Percentiles rank a stretch among this genome's conserved stretches.
Evolutionary conservation across 2,797 vertebrate genomes (phyloP).

Genomic region (Momotus momota): DNA sequence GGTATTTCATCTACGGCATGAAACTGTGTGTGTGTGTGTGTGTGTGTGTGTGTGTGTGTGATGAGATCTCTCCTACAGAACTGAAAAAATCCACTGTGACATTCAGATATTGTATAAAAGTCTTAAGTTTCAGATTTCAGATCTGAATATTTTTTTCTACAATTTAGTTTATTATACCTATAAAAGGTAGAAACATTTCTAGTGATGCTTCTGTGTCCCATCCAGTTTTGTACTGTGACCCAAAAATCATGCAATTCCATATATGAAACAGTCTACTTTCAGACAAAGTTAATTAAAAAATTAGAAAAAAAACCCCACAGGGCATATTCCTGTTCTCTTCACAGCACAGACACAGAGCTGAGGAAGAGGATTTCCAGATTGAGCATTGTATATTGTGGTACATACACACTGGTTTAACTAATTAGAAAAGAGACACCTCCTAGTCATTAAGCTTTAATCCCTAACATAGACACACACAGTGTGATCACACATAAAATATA

Average conservation of each 20-base stretch:
- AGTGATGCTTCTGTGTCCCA: neutral
- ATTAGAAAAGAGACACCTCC: neutral
- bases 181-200: neutral
- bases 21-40: neutral
- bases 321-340: neutral
- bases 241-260: neutral
- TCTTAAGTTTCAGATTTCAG: neutral
- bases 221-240: neutral
- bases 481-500: neutral
- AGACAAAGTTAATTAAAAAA: neutral
- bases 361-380: neutral
- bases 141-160: neutral
- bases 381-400: neutral
- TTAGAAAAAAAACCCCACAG: neutral
- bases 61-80: neutral
- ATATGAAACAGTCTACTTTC: neutral
- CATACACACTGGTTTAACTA: neutral
- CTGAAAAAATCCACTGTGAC: neutral
- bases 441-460: neutral
- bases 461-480: neutral
- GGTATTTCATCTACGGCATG: neutral
- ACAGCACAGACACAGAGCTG: neutral
- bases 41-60: no score
- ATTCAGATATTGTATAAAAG: neutral
- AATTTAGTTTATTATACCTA: neutral